These are phyloP conservation scores for Neosilurus mollespiculum DNA, from an alignment of 2,797 vertebrate species.

Conservation along the genomic window DNA sequence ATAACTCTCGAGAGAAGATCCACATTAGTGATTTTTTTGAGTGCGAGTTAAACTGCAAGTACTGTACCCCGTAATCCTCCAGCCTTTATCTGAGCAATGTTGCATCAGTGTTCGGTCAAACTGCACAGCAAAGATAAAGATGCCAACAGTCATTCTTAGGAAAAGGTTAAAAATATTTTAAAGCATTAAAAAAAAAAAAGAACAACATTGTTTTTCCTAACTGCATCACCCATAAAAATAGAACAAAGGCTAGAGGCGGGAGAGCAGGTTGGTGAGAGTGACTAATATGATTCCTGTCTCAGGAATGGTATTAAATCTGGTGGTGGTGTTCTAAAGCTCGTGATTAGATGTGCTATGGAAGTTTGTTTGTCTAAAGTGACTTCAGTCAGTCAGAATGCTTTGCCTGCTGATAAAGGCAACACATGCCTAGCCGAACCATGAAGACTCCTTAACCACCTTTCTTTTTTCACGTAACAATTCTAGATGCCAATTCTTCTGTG, in stretches of 20 bases:
- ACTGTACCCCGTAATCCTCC: no score
- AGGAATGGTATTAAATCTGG: slow-evolving; percentile 13
- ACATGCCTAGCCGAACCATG: slow-evolving; percentile 4
- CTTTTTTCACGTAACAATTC: neutral
- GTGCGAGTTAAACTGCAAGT: no score
- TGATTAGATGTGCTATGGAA: slow-evolving; percentile 30
- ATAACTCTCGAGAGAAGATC: no score
- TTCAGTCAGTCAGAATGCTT: slow-evolving; percentile 18
- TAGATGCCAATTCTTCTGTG: neutral
- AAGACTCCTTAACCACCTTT: neutral
- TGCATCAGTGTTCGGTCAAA: neutral
- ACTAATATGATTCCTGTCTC: slow-evolving; percentile 11
- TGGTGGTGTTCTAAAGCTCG: slow-evolving; percentile 1
- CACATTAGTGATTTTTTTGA: no score
- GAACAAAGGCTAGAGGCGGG: neutral
- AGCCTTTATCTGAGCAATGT: neutral
- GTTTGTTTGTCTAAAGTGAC: slow-evolving; percentile 42
- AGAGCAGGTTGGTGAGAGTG: slow-evolving; percentile 3
- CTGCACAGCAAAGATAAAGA: neutral
- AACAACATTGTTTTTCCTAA: neutral
- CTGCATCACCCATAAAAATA: neutral
- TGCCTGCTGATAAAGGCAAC: neutral
- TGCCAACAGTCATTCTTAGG: neutral
- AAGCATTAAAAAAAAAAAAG: no score
- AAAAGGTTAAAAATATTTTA: neutral